Base-by-base conservation (phyloP, 2,888 invertebrate species). In the Polydrusus tereticollis region DNA sequence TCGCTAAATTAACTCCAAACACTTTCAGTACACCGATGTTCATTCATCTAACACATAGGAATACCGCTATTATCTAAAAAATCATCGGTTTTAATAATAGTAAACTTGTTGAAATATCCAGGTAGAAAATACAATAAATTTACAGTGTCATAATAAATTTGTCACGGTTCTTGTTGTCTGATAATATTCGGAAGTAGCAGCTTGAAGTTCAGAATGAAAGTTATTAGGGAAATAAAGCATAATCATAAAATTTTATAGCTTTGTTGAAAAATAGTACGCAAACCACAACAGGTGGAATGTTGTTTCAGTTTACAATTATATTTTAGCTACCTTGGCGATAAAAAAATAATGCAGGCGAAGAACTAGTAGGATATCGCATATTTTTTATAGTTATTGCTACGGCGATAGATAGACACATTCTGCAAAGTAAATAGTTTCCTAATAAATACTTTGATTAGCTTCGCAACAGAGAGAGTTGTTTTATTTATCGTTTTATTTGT, bases 181-280 rank as follows among this genome's bases (percentile, higher is more conserved):
- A 62, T 55, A 72, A 71, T 65, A 52, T 66, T 66, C 55, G 52
- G 71, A 71, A 66, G 62, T 57, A 26, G 18, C 14, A 55, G 47
- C 38, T 64, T 50, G 29, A 50, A 58, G 16, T 41, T 64, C 45
- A 63, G 55, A 66, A 66, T 66, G 62, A 38, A 50, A 47, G 63
- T 69, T 69, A 73, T 73, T 68, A 69, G 65, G 73, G 73, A 73
- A 73, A 73, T 73, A 72, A 72, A 72, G 55, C 72, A 57, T 45
- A 69, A 73, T 73, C 73, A 69, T 73, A 73, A 73, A 73, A 73
- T 69, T 73, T 73, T 73, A 73, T 60, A 21, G 69, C 50, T 64
- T 33, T 64, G 69, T 64, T 73, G 73, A 64, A 69, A 55, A 64
- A 64, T 64, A 23, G 63, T 63, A 63, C 45, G 60, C 55, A 47